phyloP scores from a whole-genome alignment of 2,888 invertebrate genomes.

The Hydrotaea cyrtoneurina region DNA sequence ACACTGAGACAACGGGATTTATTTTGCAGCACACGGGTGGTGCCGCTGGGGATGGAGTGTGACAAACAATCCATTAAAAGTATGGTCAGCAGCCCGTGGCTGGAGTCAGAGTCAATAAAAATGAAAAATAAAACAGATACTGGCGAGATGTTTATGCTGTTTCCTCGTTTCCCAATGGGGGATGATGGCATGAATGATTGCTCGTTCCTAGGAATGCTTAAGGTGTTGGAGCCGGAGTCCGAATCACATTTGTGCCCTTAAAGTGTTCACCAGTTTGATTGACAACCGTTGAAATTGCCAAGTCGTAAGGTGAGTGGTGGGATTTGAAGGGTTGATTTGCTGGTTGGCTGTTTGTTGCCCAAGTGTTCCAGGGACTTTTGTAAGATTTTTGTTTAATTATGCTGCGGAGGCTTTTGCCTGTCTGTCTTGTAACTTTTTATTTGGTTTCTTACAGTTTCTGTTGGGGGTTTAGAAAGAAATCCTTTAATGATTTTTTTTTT shows the following conservation, averaged over 20 bases:
- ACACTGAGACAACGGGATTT: not conserved
- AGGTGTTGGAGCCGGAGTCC: slow-evolving; percentile 2
- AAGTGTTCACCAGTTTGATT: slow-evolving; percentile 31
- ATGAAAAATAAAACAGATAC: not conserved
- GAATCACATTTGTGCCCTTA: not conserved
- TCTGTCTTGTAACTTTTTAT: not conserved
- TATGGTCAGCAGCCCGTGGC: not conserved
- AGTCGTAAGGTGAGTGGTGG: not conserved
- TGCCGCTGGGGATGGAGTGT: not conserved
- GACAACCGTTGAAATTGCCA: slow-evolving; percentile 47
- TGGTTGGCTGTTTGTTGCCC: too few species aligned
- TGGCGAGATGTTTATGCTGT: not conserved
- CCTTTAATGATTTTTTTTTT: too few species aligned
- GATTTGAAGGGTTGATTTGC: not conserved
- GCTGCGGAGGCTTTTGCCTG: slow-evolving; percentile 9
- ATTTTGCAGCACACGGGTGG: not conserved
- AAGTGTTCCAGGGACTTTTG: slow-evolving; percentile 21
- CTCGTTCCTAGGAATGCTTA: not conserved
- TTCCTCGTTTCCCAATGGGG: too few species aligned
- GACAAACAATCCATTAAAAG: not conserved
- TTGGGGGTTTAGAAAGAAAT: not conserved
- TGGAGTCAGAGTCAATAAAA: slow-evolving; percentile 5
- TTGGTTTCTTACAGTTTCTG: not conserved
- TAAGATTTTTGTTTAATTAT: slow-evolving; percentile 28
- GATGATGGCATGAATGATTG: not conserved